Percentiles rank a stretch among this genome's conserved stretches.
phyloP scores from a whole-genome alignment of 2,888 invertebrate genomes.

The Himalopsyche tibetana region DNA sequence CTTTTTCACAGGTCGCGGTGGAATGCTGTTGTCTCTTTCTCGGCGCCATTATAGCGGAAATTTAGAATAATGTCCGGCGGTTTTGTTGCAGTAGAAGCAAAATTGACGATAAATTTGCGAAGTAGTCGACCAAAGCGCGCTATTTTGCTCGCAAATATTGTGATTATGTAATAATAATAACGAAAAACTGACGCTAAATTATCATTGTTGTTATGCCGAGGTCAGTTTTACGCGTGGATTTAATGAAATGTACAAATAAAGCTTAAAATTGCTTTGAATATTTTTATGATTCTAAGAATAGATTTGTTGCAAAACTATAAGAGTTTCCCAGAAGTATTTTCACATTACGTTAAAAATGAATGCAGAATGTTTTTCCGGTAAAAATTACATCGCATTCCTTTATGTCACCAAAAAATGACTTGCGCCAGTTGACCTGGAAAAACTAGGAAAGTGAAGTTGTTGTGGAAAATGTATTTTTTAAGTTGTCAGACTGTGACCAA shows the following conservation, averaged over 20 bases:
- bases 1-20: slow-evolving; percentile 14
- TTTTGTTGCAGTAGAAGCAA: slow-evolving; percentile 53
- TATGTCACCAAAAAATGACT: no score
- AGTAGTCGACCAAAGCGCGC: slow-evolving; percentile 39
- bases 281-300: no score
- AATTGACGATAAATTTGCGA: slow-evolving; percentile 54
- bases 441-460: no score
- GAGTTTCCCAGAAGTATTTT: no score
- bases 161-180: slow-evolving; percentile 34
- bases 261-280: neutral
- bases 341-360: no score
- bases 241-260: slow-evolving; percentile 5
- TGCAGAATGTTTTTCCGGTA: no score
- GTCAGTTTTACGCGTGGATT: neutral
- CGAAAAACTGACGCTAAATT: slow-evolving; percentile 30
- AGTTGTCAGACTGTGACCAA: no score
- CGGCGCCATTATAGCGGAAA: slow-evolving; percentile 47
- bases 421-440: no score
- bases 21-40: slow-evolving; percentile 18
- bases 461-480: no score
- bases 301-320: no score
- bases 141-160: slow-evolving; percentile 30
- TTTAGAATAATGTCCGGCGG: slow-evolving; percentile 56
- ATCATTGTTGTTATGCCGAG: slow-evolving; percentile 3
- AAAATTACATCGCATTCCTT: no score